Percentiles rank a stretch among this genome's conserved stretches.
These are phyloP conservation scores for Syrrhaptes paradoxus DNA, from an alignment of 2,113 vertebrate genomes.

Conservation along the genomic window DNA sequence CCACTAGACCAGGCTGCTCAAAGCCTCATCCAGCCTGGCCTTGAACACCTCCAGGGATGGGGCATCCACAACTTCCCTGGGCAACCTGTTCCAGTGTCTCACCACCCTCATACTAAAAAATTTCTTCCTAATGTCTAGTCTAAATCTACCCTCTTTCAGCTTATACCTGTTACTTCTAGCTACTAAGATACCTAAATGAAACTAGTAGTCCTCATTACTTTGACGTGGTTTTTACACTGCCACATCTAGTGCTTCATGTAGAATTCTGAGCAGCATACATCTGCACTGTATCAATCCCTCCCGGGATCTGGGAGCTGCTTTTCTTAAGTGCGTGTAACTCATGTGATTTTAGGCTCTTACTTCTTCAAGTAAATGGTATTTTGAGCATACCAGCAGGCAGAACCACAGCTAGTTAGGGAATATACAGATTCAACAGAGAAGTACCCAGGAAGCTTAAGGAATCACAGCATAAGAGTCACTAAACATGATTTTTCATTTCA, in stretches of 20 bases:
- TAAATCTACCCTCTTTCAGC: no score
- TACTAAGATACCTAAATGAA: not conserved
- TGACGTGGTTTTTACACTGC: not conserved
- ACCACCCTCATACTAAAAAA: no score
- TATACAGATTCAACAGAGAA: not conserved
- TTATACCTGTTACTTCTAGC: not conserved
- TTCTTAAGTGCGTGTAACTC: not conserved
- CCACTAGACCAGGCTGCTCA: no score
- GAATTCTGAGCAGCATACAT: not conserved
- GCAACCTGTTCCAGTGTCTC: no score
- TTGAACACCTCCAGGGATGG: no score
- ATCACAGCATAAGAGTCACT: not conserved
- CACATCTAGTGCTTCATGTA: not conserved
- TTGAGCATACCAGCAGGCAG: not conserved
- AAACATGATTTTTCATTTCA: constrained; percentile 31
- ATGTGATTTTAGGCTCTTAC: not conserved
- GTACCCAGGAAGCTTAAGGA: not conserved
- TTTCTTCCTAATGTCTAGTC: no score
- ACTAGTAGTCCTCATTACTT: not conserved
- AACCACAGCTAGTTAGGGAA: not conserved
- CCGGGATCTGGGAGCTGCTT: not conserved
- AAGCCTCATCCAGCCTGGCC: no score
- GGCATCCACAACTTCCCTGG: no score
- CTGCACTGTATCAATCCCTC: not conserved
- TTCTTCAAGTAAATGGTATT: not conserved